Base-by-base conservation (phyloP, 2,113 vertebrate genomes). In the Chrysemys picta region DNA sequence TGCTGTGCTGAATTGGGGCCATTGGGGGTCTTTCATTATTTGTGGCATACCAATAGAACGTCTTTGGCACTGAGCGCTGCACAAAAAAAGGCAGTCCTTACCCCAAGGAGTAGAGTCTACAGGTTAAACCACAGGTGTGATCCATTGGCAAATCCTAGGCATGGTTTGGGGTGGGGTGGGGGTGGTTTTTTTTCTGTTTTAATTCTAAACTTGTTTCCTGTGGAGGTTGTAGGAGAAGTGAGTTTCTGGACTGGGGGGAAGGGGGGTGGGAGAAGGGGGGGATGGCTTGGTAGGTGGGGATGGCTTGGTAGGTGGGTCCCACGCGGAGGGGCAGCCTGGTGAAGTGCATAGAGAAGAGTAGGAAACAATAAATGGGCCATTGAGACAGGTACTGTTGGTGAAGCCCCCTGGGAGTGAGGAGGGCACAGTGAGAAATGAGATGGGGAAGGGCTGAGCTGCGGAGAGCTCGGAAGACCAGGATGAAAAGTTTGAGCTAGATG, bases 241-340 rank as follows among this genome's bases (percentile, higher is more conserved):
- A 2, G 3, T 2, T 54, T 84, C 76, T 78, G 35, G 53, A n/a
- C 31, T 9, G 3, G 17, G 0, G 65, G 6, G 45, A 16, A 5
- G 21, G 21, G 35, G 35, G 65, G 4, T 3, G n/a, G n/a, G 31
- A 47, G 45, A 47, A 47, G 50, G 50, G 14, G 50, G 50, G 50
- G 12, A 50, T 50, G 59, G 59, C 59, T 17, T 16, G 29, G 31
- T 35, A 27, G 80, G 22, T 8, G 50, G 50, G 49, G 12, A 50
- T 50, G 59, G 59, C 59, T 16, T 16, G 31, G 31, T 35, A 27
- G 80, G 22, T 8, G 16, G 42, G 76, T 6, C 2, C 54, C 16
- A 25, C 38, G 29, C 5, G 42, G 57, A 22, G 5, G 0, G 2
- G 54, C 65, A 21, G 38, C 6, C 0, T 1, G 11, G 56, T 2